A percentile compares a stretch with the other conserved stretches of the same genome.
Conservation (phyloP, 2,113 vertebrate species). For the Ia io region DNA sequence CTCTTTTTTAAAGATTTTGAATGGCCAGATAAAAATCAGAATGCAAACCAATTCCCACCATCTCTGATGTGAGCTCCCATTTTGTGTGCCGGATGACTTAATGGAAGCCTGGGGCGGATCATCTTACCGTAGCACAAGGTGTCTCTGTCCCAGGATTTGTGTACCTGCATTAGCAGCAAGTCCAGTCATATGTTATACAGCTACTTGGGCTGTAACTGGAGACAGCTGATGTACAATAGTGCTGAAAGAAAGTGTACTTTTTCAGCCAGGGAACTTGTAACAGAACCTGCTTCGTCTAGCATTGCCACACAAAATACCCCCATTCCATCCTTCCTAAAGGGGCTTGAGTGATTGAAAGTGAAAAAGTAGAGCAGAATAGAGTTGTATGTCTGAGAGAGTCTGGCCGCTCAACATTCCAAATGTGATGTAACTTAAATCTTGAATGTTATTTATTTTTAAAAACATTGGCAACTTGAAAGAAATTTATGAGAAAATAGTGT, state of each 20-base stretch:
- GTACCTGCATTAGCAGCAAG: slow-evolving; percentile 70
- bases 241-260: slow-evolving; percentile 77
- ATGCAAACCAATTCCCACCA: slow-evolving; percentile 80
- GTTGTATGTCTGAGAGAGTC: neutral
- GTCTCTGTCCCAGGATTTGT: slow-evolving; percentile 78
- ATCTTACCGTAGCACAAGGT: slow-evolving; percentile 81
- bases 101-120: slow-evolving; percentile 75
- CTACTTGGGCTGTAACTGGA: slow-evolving; percentile 80
- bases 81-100: slow-evolving; percentile 71
- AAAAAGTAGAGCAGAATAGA: slow-evolving; percentile 42
- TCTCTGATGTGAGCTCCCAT: slow-evolving; percentile 74
- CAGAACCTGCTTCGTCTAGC: slow-evolving; percentile 43
- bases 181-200: slow-evolving; percentile 75
- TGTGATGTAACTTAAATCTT: slow-evolving; percentile 44
- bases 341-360: slow-evolving; percentile 37
- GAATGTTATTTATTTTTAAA: neutral
- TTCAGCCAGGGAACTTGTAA: slow-evolving; percentile 68
- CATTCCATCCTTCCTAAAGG: slow-evolving; percentile 54
- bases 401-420: neutral
- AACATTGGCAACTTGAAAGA: neutral
- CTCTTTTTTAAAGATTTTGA: slow-evolving; percentile 64
- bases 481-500: neutral
- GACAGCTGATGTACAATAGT: slow-evolving; percentile 69
- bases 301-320: slow-evolving; percentile 47
- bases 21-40: slow-evolving; percentile 76